Evolutionary conservation across 1,140 invertebrate species (phyloP).

Genomic region (Papilio helenus): DNA sequence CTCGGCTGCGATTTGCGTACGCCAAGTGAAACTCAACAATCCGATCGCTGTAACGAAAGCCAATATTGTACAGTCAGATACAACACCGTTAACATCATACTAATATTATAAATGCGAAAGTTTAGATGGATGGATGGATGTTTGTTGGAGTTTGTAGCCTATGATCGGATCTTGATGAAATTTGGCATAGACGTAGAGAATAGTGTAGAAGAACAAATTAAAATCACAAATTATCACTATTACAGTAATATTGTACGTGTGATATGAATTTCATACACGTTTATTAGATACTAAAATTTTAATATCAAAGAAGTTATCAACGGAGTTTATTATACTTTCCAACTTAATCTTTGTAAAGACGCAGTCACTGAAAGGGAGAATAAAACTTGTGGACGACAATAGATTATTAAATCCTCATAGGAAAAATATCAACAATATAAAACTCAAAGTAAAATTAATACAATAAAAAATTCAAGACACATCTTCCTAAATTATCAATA

Average conservation of each 20-base stretch:
- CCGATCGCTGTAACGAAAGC: slow-evolving; percentile 27
- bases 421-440: not conserved
- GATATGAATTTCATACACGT: too few relatives aligned
- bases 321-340: not conserved
- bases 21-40: slow-evolving; percentile 34
- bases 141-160: too few relatives aligned
- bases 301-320: not conserved
- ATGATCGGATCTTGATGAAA: too few relatives aligned
- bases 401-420: not conserved
- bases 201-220: too few relatives aligned
- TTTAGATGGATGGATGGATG: too few relatives aligned
- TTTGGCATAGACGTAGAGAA: too few relatives aligned
- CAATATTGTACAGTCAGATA: not conserved
- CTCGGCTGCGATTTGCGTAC: slow-evolving; percentile 17
- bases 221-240: not conserved
- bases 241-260: not conserved
- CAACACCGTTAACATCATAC: not conserved
- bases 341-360: slow-evolving; percentile 4
- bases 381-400: not conserved
- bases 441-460: not conserved
- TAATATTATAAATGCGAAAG: too few relatives aligned
- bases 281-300: not conserved
- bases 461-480: not conserved
- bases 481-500: not conserved
- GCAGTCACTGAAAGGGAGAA: not conserved